Evolutionary conservation across 2,797 vertebrate species (phyloP).

Genomic region (Sphenodon punctatus): DNA sequence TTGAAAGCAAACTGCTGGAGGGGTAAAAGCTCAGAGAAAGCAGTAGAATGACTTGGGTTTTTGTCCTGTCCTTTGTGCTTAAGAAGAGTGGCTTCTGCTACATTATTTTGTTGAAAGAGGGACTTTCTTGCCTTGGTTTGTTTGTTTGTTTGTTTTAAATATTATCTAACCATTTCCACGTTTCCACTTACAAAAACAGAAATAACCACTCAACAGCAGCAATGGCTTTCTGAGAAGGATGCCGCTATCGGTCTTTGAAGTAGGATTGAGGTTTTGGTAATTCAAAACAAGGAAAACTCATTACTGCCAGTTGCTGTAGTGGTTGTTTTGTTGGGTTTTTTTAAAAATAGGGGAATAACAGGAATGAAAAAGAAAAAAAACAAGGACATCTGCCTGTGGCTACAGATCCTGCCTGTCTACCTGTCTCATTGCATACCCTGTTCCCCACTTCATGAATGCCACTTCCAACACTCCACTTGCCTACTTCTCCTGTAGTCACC

Average conservation of each 20-base stretch:
- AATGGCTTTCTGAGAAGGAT: conserved; percentile 64
- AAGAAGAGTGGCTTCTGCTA: conserved; percentile 33
- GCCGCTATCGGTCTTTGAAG: conserved; percentile 50
- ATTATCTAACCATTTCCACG: conserved; percentile 40
- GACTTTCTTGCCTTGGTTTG: conserved; percentile 20
- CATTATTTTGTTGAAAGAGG: conserved; percentile 42
- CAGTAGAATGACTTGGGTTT: neutral
- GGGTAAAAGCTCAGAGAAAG: neutral
- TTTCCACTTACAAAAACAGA: conserved; percentile 57
- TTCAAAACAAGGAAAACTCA: conserved; percentile 59
- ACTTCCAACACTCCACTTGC: too few species aligned
- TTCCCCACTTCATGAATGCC: too few species aligned
- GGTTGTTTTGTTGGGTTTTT: conserved; percentile 43
- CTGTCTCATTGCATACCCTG: too few species aligned
- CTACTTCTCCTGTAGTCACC: too few species aligned
- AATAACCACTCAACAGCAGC: conserved; percentile 60
- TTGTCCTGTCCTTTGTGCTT: conserved; percentile 29
- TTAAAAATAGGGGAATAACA: conserved; percentile 44
- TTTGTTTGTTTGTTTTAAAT: neutral
- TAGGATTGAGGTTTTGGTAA: conserved; percentile 47
- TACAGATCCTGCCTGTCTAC: too few species aligned
- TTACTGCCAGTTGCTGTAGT: conserved; percentile 55
- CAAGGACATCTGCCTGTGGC: too few species aligned
- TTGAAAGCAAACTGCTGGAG: conserved; percentile 9
- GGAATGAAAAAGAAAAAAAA: neutral